A percentile compares a stretch with the other conserved stretches of the same genome.
Evolutionary conservation across 2,888 invertebrate species (phyloP).

Genomic region (Apantesis nais): DNA sequence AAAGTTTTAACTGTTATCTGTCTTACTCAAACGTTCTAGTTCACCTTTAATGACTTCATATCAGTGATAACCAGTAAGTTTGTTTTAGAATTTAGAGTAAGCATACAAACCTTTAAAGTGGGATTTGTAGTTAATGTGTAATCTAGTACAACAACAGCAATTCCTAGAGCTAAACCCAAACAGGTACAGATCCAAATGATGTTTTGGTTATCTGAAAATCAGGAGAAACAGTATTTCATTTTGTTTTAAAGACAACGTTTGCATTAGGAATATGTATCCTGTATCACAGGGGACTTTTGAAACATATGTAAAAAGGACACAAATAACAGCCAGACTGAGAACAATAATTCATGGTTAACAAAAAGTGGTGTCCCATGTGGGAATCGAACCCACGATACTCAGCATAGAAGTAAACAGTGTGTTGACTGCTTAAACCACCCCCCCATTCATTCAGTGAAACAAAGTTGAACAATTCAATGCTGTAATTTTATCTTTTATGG

Average conservation of each 20-base stretch:
- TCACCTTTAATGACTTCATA: not conserved
- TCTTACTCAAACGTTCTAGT: not conserved
- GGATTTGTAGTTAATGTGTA: constrained; percentile 88
- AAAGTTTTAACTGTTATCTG: not conserved
- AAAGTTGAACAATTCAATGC: not conserved
- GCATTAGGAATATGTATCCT: no score
- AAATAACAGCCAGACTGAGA: no score
- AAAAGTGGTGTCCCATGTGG: no score
- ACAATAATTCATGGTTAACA: no score
- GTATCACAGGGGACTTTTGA: no score
- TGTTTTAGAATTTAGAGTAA: not conserved
- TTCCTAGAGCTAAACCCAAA: constrained; percentile 89
- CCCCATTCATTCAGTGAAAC: no score
- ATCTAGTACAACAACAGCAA: constrained; percentile 89
- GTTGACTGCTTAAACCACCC: no score
- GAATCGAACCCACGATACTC: no score
- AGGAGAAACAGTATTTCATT: no score
- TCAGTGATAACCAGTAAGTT: constrained; percentile 1
- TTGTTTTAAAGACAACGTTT: no score
- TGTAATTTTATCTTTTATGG: not conserved
- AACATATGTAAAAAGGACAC: no score
- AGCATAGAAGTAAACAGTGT: no score
- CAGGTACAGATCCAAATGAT: constrained; percentile 91
- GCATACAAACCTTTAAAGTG: constrained; percentile 85
- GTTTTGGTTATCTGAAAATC: constrained; percentile 87